Evolutionary conservation across 2,113 vertebrate genomes (phyloP), one percentile per base, ranked within the genome.

Genomic region (Hemicordylus capensis): DNA sequence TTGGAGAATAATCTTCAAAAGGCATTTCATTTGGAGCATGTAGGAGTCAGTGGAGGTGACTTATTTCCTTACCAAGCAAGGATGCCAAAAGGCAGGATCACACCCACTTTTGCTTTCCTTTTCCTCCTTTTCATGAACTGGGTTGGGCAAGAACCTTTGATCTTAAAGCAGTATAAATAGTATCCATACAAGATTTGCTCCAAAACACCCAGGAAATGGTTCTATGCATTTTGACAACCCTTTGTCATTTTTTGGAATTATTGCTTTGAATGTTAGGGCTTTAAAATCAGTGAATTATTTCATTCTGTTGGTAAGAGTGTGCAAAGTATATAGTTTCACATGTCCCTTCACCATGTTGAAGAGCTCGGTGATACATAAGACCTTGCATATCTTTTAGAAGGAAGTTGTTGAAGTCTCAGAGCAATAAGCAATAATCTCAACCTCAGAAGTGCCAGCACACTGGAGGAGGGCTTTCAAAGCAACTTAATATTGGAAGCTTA

Each of bases 71-170:
- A 89, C 66, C 84, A 77, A 89, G 85, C 81, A 81, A 84, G 85
- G 83, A 84, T 88, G 84, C 66, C 79, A 90, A 88, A 81, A 87
- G 87, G 51, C 34, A 88, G 77, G 87, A 86, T 58, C 46, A 66
- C 70, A 75, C 22, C 59, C 70, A 34, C 22, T 75, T 75, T 92
- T 89, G 63, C 84, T 86, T 88, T 87, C 92, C 89, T 89, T 88
- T 87, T 91, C 91, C 85, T 93, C 80, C 85, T 84, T 91, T 91
- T 74, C 88, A 84, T 6, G 4, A 37, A 89, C 58, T n/a, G 54
- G 86, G 81, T 89, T 88, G 85, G 76, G 63, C 24, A 37, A 80
- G 83, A 63, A 73, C 58, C 72, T 79, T 1, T 34, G 59, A 84
- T 75, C 80, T 10, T 37, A 74, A 85, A 70, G 70, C 3, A 1